phyloP scores from a whole-genome alignment of 2,797 vertebrate species.

The Coranthus polyacanthus region DNA sequence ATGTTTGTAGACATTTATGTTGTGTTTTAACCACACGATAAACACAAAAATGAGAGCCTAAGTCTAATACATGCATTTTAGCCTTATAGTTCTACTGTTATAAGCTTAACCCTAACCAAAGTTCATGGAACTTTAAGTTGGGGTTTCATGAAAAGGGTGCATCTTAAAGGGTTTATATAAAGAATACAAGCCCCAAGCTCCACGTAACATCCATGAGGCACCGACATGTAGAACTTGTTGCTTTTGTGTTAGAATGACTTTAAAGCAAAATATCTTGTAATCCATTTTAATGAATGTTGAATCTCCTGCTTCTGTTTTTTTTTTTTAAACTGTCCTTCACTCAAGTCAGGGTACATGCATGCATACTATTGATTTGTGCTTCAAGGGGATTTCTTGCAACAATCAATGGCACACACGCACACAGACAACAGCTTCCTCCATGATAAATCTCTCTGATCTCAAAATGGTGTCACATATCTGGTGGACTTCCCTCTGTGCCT shows the following conservation, averaged over 20 bases:
- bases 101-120: no score
- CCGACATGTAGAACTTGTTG: neutral
- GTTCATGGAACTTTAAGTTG: no score
- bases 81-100: no score
- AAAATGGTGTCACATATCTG: slow-evolving; percentile 67
- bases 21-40: no score
- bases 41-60: no score
- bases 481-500: slow-evolving; percentile 34
- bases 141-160: no score
- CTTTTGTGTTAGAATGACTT: slow-evolving; percentile 1
- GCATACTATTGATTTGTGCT: slow-evolving; percentile 64
- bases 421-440: slow-evolving; percentile 35
- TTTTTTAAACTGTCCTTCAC: slow-evolving; percentile 58
- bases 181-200: no score
- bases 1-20: no score
- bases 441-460: slow-evolving; percentile 53
- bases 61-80: no score
- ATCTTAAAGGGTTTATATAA: no score
- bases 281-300: slow-evolving; percentile 24
- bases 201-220: no score
- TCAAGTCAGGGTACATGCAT: slow-evolving; percentile 35
- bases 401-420: slow-evolving; percentile 6
- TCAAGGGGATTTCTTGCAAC: no score
- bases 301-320: slow-evolving; percentile 13
- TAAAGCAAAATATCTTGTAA: neutral